Base-by-base conservation (phyloP, 1,140 invertebrate species). In the Phortica variegata region DNA sequence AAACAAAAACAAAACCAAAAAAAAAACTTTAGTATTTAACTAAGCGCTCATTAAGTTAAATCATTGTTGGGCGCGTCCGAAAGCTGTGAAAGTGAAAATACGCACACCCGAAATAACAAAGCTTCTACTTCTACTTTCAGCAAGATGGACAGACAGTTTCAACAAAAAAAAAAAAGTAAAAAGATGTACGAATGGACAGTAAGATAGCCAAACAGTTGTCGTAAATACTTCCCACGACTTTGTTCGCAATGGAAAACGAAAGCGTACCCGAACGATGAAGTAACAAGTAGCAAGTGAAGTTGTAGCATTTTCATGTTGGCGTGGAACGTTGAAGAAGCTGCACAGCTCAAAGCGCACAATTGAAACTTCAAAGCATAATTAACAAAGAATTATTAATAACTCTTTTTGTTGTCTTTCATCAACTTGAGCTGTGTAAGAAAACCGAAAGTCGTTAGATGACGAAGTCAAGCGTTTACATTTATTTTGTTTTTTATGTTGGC, bases 341-440 rank as follows among this genome's bases (percentile, higher is more conserved):
- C 68, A 69, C 68, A 60, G 63, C 68, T 66, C n/a, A n/a, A n/a
- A n/a, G n/a, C n/a, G 63, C 63, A 66, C 63, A 66, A 66, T 66
- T 66, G 68, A 66, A 58, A 57, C 43, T 55, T 55, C 58, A 49
- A 65, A 65, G 40, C 43, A 47, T 23, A 38, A 18, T 16, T 40
- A n/a, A 52, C 23, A 54, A 54, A 53, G 54, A 58, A 62, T 60
- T 65, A 66, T 68, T 61, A 63, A 68, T 58, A 52, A 56, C 47
- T 47, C 37, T 21, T 34, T 38, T 55, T 21, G 46, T 47, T 44
- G 44, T 15, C 43, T 17, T 31, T 19, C 33, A 56, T 26, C 23
- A 56, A 63, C 63, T 65, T 62, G 62, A 63, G 62, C 58, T 56
- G 41, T 65, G 55, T 59, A 55, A 58, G 62, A 32, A 21, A 36